These are phyloP conservation scores for Brachionus calyciflorus DNA, from an alignment of 1,140 invertebrate species.

Conservation along the genomic window DNA sequence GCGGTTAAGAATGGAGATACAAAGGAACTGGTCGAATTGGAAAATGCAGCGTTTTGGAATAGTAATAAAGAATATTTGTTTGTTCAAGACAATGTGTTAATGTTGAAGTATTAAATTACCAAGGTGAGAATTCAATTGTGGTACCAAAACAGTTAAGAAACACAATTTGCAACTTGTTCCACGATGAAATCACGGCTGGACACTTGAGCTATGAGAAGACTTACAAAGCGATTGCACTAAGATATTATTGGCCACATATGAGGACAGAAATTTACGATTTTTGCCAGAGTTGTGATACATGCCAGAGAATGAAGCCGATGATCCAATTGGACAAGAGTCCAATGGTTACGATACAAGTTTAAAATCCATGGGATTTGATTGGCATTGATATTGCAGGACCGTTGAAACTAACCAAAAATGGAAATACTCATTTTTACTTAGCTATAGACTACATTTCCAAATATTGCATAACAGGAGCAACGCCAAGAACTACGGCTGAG, in stretches of 20 bases:
- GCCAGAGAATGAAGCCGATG: neutral
- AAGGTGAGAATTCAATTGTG: neutral
- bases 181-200: too few relatives aligned
- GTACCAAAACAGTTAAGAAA: constrained; percentile 2
- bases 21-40: too few relatives aligned
- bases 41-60: too few relatives aligned
- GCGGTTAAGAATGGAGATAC: too few relatives aligned
- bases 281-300: neutral
- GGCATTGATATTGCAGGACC: neutral
- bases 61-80: constrained; percentile 9
- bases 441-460: too few relatives aligned
- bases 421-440: neutral
- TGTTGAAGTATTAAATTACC: neutral
- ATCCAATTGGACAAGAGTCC: neutral
- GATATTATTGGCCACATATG: neutral
- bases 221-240: neutral
- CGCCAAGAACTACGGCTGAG: too few relatives aligned
- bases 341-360: neutral
- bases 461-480: too few relatives aligned
- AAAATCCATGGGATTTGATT: neutral
- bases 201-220: neutral
- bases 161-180: neutral
- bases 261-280: neutral
- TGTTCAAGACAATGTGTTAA: too few relatives aligned
- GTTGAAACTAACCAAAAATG: neutral